A percentile compares a stretch with the other conserved stretches of the same genome.
These are phyloP conservation scores for Colletes gigas DNA, from an alignment of 1,140 invertebrate species.

Conservation along the genomic window DNA sequence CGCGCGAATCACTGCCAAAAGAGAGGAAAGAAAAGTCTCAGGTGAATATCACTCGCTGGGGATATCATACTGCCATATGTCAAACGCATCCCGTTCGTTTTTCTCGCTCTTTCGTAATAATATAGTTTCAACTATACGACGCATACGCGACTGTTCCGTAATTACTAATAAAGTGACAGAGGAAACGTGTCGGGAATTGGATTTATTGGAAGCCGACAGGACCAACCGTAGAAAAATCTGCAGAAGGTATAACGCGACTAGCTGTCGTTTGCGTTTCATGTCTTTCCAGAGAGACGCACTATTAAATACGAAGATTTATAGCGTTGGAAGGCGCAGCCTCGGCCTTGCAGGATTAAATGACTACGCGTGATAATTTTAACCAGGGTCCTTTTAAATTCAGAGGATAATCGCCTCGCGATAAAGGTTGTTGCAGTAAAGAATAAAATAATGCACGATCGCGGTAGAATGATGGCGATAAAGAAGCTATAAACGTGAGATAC, in stretches of 20 bases:
- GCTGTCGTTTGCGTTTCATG: background rate
- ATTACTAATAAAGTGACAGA: slow-evolving; percentile 22
- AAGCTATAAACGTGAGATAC: too few species aligned
- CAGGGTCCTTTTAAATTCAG: too few species aligned
- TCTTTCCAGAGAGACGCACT: background rate
- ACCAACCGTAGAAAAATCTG: background rate
- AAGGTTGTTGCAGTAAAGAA: too few species aligned
- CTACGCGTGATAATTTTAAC: background rate
- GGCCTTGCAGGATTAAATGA: background rate
- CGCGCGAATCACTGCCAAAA: background rate
- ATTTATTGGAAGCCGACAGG: slow-evolving; percentile 9
- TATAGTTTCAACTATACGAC: slow-evolving; percentile 7
- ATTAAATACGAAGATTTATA: slow-evolving; percentile 1
- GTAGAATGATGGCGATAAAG: too few species aligned
- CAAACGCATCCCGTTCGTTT: background rate
- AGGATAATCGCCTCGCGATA: too few species aligned
- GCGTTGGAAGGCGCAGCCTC: background rate
- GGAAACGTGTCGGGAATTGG: background rate
- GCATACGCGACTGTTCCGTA: background rate
- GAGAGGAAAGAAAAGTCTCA: background rate
- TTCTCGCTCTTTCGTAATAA: background rate
- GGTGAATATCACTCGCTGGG: background rate
- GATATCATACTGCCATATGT: background rate
- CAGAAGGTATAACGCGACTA: background rate
- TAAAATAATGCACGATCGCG: too few species aligned